These are phyloP conservation scores for Dynastes hyllus DNA, from an alignment of 2,888 invertebrate genomes.

Conservation along the genomic window DNA sequence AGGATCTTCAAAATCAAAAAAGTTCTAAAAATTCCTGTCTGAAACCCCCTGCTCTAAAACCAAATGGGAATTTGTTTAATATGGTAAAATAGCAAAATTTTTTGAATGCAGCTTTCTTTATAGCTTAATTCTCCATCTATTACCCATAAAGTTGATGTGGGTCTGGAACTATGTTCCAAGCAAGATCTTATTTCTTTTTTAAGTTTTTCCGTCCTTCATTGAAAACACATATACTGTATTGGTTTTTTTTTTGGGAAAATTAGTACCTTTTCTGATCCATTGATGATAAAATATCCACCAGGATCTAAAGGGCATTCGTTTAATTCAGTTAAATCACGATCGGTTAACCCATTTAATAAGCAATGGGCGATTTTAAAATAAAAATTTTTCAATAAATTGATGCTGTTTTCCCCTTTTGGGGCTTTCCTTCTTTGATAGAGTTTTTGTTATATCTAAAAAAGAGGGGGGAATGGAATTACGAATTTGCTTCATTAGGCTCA, in stretches of 20 bases:
- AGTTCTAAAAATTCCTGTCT: slow-evolving; percentile 98
- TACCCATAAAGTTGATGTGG: slow-evolving; percentile 98
- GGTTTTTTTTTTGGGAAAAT: slow-evolving; percentile 99
- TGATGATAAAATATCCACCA: slow-evolving; percentile 99
- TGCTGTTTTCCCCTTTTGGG: slow-evolving; percentile 87
- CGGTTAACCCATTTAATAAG: slow-evolving; percentile 92
- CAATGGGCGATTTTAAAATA: slow-evolving; percentile 97
- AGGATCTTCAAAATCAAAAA: slow-evolving; percentile 99
- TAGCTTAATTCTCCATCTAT: slow-evolving; percentile 99
- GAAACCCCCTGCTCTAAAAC: slow-evolving; percentile 97
- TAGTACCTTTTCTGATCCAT: slow-evolving; percentile 94
- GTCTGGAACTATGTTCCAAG: slow-evolving; percentile 93
- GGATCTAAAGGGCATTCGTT: slow-evolving; percentile 99
- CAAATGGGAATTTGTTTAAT: too few species aligned
- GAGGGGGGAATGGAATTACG: too few species aligned
- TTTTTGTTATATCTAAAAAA: slow-evolving; percentile 99
- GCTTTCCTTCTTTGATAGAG: slow-evolving; percentile 92
- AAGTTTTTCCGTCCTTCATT: slow-evolving; percentile 99
- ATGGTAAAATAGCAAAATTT: slow-evolving; percentile 97
- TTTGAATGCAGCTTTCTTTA: slow-evolving; percentile 99
- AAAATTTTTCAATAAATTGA: slow-evolving; percentile 94
- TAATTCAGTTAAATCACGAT: slow-evolving; percentile 99
- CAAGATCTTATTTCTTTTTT: slow-evolving; percentile 98
- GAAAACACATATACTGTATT: slow-evolving; percentile 99
- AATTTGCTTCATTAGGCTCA: slow-evolving; percentile 99